A percentile compares a stretch with the other conserved stretches of the same genome.
Conservation (phyloP, 2,797 vertebrate species). For the Falco naumanni region DNA sequence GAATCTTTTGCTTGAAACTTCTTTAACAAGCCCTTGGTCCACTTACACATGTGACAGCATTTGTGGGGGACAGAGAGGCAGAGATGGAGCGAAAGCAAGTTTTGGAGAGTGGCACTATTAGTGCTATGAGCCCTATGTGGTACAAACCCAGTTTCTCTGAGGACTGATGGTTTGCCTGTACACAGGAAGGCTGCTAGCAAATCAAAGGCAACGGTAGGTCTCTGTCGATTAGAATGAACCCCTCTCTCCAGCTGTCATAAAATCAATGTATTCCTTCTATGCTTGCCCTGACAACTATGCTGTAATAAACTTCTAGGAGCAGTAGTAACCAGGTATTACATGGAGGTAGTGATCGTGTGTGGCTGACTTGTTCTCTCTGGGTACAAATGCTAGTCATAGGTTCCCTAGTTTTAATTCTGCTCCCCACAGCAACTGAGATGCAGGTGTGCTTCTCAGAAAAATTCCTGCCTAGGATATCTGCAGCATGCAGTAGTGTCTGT, state of each 20-base stretch:
- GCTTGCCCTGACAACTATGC: neutral
- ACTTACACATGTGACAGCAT: neutral
- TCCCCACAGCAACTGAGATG: neutral
- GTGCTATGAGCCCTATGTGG: fast-evolving
- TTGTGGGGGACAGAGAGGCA: neutral
- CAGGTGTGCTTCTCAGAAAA: constrained; percentile 32
- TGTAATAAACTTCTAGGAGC: neutral
- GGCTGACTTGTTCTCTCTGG: neutral
- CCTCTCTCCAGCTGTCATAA: neutral
- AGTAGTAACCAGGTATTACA: neutral
- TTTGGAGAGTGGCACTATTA: neutral
- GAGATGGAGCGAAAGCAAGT: neutral
- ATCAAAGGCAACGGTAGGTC: neutral
- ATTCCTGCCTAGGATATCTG: constrained; percentile 31
- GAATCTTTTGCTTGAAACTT: neutral
- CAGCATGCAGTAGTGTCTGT: neutral
- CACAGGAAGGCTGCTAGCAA: neutral
- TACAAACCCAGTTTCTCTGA: neutral
- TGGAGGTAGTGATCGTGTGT: neutral
- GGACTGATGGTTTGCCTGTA: neutral
- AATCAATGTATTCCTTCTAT: neutral
- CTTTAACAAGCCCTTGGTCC: neutral
- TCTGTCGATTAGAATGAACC: neutral
- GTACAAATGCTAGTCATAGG: neutral
- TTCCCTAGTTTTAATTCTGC: neutral